Conservation (phyloP, 2,888 invertebrate genomes). For the Halocaridina rubra region DNA sequence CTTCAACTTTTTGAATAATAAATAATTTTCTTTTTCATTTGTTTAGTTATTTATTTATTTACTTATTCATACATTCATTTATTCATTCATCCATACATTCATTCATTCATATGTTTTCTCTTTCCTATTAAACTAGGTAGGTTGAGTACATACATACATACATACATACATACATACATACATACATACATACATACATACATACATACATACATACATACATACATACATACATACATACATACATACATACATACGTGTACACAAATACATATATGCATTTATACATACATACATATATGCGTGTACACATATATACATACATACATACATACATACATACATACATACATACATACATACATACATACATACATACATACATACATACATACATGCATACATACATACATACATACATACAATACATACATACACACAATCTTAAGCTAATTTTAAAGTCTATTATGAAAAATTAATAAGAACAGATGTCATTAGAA, state of each 20-base stretch:
- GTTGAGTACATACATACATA: background rate
- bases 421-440: no score
- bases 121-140: background rate
- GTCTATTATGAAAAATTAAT: no score
- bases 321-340: background rate
- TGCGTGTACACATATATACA: background rate
- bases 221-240: background rate
- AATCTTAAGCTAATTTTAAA: no score
- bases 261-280: background rate
- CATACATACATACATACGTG: background rate
- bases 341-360: background rate
- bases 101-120: no score
- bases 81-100: no score
- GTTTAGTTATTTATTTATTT: background rate
- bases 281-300: background rate
- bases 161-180: background rate
- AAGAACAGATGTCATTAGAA: no score
- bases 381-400: no score
- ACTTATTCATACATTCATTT: no score
- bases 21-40: background rate
- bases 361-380: background rate
- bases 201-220: background rate
- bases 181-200: background rate
- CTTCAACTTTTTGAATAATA: background rate
- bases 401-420: no score